Evolutionary conservation across 2,113 vertebrate species (phyloP), one percentile per base, ranked within the genome.

Genomic region (Larimichthys polyactis): DNA sequence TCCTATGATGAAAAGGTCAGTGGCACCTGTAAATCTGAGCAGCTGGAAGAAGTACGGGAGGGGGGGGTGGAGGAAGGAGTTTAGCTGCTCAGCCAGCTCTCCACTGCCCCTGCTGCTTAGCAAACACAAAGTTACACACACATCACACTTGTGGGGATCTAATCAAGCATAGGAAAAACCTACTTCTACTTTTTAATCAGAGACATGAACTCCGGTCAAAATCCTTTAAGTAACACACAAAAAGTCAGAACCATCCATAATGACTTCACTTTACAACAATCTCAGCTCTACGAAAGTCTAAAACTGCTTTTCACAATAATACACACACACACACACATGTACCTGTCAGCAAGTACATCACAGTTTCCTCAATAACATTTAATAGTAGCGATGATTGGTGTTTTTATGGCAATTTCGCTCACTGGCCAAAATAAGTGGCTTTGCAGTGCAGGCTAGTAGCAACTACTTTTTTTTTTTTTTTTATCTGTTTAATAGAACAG

Each of bases 21-120:
- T 91, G 93, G 92, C 93, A 94, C 94, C 94, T 95, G 94, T 95
- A 96, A 96, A 95, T 95, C 93, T 94, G 83, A 87, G 89, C 90
- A 92, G 87, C 84, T 90, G 87, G 85, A 75, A 90, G 80, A 83
- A 81, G 62, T 78, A 75, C 58, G 11, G 24, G 22, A 71, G 52
- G 5, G 29, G 64, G 64, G 75, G 63, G 55, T 66, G 72, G 27
- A 69, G 73, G 62, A 81, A 77, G 62, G 77, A 69, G 68, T 88
- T 87, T 49, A 80, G 78, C 79, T 83, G 55, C 63, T 74, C 54
- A 60, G 79, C 78, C 55, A 66, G 74, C 63, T 70, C 65, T 69
- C 48, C 72, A 75, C 87, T 73, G 84, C 77, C 78, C 79, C 80
- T 63, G 54, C 80, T 78, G 72, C 73, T 69, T 63, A 67, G 3